Evolutionary conservation across 2,888 invertebrate species (phyloP).

Genomic region (Tanytarsus gracilentus): DNA sequence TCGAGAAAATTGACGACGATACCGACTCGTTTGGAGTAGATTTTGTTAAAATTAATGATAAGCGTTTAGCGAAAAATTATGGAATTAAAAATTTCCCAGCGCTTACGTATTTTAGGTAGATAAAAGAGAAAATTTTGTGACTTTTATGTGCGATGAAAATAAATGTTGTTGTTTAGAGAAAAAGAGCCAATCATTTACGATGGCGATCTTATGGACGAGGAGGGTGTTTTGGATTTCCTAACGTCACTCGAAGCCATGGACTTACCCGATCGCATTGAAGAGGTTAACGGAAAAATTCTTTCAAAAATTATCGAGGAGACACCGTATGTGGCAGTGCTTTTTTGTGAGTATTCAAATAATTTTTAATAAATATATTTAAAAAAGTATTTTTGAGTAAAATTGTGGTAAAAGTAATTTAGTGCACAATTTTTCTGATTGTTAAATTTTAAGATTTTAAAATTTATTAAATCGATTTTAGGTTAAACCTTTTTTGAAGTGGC

Average conservation of each 20-base stretch:
- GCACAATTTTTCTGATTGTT: too few relatives aligned
- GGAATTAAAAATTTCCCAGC: conserved; percentile 93
- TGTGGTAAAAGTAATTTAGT: too few relatives aligned
- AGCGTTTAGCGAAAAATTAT: conserved; percentile 90
- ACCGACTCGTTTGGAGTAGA: conserved; percentile 90
- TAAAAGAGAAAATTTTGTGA: background rate
- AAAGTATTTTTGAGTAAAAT: too few relatives aligned
- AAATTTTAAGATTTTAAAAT: background rate
- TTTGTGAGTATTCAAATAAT: conserved; percentile 65
- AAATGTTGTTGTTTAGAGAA: conserved; percentile 51
- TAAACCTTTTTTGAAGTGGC: too few relatives aligned
- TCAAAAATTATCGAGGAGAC: conserved; percentile 85
- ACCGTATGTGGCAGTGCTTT: conserved; percentile 83
- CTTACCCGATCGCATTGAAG: conserved; percentile 88
- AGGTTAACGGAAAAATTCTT: conserved; percentile 84
- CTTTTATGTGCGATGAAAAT: background rate
- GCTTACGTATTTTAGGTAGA: conserved; percentile 75
- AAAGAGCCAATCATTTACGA: conserved; percentile 94
- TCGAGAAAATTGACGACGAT: conserved; percentile 92
- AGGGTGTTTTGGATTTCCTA: conserved; percentile 84
- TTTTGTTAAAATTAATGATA: conserved; percentile 93
- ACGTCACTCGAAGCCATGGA: conserved; percentile 93
- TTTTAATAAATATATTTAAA: background rate
- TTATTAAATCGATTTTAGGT: too few relatives aligned
- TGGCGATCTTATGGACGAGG: conserved; percentile 93